These are phyloP conservation scores for Oxycera nigricornis DNA, from an alignment of 2,888 invertebrate species.

Conservation along the genomic window DNA sequence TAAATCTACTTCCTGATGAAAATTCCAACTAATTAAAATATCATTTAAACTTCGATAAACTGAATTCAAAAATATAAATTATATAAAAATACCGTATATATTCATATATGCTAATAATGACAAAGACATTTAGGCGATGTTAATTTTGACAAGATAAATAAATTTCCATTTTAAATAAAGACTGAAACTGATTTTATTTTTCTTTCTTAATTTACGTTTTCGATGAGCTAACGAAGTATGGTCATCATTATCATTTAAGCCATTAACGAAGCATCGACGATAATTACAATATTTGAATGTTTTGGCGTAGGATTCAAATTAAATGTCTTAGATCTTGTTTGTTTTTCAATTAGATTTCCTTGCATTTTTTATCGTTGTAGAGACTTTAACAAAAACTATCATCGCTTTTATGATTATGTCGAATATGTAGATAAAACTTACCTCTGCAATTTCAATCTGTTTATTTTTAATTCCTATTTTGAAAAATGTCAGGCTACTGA, in stretches of 20 bases:
- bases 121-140: background rate
- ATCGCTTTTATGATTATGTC: background rate
- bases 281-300: background rate
- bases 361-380: background rate
- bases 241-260: background rate
- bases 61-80: too few species aligned
- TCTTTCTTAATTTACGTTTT: background rate
- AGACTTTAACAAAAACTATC: background rate
- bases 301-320: conserved; percentile 2
- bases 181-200: background rate
- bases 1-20: background rate
- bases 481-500: conserved; percentile 27
- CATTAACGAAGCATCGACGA: background rate
- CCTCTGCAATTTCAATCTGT: conserved; percentile 6
- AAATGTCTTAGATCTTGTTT: background rate
- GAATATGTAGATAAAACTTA: background rate
- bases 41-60: background rate
- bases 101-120: background rate
- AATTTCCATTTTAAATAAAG: background rate
- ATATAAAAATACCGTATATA: too few species aligned
- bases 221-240: background rate
- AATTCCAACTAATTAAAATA: background rate
- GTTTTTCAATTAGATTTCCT: background rate
- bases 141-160: background rate
- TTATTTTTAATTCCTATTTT: background rate